Evolutionary conservation across 2,888 invertebrate species (phyloP).

Genomic region (Bimastos eiseni): DNA sequence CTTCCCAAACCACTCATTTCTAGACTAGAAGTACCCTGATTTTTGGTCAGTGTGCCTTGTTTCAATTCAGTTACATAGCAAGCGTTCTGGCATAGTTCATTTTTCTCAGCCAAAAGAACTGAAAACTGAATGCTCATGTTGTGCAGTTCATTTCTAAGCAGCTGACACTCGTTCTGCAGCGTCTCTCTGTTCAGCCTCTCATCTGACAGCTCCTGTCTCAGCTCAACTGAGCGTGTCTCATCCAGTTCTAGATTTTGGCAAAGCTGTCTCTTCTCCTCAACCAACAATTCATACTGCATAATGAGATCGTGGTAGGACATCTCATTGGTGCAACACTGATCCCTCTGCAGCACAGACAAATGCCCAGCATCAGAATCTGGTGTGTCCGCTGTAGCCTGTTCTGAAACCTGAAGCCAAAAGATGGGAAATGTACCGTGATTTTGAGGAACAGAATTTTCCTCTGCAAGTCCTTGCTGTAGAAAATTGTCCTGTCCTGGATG

Average conservation of each 20-base stretch:
- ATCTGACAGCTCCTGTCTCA: conserved; percentile 13
- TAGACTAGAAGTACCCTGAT: neutral
- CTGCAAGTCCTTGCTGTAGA: neutral
- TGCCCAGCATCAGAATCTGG: neutral
- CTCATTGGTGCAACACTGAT: neutral
- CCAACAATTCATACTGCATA: conserved; percentile 36
- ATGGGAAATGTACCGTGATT: neutral
- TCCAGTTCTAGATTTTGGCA: conserved; percentile 34
- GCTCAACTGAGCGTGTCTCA: neutral
- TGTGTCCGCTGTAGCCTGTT: neutral
- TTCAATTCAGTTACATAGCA: neutral
- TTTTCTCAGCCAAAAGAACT: neutral
- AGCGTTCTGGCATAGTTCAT: neutral
- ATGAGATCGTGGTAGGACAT: conserved; percentile 28
- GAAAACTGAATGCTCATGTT: conserved; percentile 25
- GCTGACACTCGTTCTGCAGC: neutral
- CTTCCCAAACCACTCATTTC: neutral
- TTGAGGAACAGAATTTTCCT: neutral
- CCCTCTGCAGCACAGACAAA: neutral
- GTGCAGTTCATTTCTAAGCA: neutral
- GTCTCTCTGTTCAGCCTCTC: neutral
- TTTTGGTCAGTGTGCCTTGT: neutral
- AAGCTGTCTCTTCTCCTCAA: conserved; percentile 35
- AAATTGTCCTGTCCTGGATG: neutral
- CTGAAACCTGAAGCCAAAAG: neutral